phyloP scores from a whole-genome alignment of 1,140 invertebrate species.

The Phymastichus coffea region DNA sequence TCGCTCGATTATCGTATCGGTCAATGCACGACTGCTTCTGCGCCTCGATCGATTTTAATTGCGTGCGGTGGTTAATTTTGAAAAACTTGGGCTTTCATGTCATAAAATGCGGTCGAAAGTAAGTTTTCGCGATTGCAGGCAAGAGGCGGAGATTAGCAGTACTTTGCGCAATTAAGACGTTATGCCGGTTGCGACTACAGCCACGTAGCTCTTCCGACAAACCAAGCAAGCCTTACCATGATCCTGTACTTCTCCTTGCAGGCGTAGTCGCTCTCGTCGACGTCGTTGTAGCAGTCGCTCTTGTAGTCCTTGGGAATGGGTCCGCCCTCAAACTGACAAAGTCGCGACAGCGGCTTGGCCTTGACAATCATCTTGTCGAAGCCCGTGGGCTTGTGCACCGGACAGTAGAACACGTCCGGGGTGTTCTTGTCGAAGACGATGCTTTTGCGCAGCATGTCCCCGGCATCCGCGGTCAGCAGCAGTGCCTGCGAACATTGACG shows the following conservation, averaged over 20 bases:
- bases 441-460: conserved; percentile 76
- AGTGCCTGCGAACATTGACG: conserved; percentile 27
- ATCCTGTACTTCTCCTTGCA: conserved; percentile 83
- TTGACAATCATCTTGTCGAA: conserved; percentile 68
- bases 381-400: conserved; percentile 73
- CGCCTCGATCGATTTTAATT: too few relatives aligned
- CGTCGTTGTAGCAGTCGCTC: conserved; percentile 79
- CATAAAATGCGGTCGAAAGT: too few relatives aligned
- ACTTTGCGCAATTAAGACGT: too few relatives aligned
- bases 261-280: conserved; percentile 78
- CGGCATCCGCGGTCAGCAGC: conserved; percentile 51
- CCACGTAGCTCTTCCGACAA: too few relatives aligned
- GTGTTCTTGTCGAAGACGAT: conserved; percentile 83
- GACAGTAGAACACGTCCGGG: conserved; percentile 82
- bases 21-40: too few relatives aligned
- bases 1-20: too few relatives aligned
- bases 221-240: conserved; percentile 73
- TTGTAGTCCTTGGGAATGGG: conserved; percentile 73
- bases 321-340: conserved; percentile 76
- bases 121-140: too few relatives aligned
- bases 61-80: too few relatives aligned
- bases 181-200: too few relatives aligned
- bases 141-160: too few relatives aligned
- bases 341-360: conserved; percentile 68
- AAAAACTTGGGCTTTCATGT: too few relatives aligned